A percentile compares a stretch with the other conserved stretches of the same genome.
These are phyloP conservation scores for Mus caroli DNA, from an alignment of 2,797 vertebrate genomes.

Conservation along the genomic window DNA sequence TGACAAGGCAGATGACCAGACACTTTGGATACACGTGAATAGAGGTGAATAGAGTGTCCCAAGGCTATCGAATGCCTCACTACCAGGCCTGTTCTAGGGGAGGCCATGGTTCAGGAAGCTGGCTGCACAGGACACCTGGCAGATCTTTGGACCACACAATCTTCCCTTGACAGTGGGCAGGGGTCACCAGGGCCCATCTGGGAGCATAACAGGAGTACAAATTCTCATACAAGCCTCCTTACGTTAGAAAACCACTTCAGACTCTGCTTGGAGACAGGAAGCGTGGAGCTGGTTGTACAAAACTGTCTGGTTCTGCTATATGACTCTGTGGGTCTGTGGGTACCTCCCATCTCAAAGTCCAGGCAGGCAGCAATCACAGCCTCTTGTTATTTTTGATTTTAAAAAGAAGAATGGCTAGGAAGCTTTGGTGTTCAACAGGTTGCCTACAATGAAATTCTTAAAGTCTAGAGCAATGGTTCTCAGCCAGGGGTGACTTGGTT, in stretches of 20 bases:
- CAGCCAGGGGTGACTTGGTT: background rate
- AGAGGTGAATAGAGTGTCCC: too few species aligned
- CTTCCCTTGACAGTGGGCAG: background rate
- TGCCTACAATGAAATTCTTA: background rate
- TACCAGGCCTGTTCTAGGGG: background rate
- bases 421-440: background rate
- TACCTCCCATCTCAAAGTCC: background rate
- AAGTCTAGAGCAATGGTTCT: background rate
- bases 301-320: background rate
- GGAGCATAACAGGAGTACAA: background rate
- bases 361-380: background rate
- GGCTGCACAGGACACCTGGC: fast-evolving
- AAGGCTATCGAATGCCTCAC: background rate
- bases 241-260: background rate
- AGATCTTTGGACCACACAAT: fast-evolving
- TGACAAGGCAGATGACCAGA: background rate
- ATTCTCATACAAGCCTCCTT: background rate
- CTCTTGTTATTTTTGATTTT: background rate
- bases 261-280: background rate
- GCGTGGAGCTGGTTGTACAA: background rate
- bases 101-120: background rate
- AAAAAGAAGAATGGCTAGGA: background rate
- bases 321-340: background rate
- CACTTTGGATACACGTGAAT: too few species aligned
- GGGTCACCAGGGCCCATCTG: too few species aligned